phyloP scores from a whole-genome alignment of 2,113 vertebrate species.

The Cephalopterus ornatus region DNA sequence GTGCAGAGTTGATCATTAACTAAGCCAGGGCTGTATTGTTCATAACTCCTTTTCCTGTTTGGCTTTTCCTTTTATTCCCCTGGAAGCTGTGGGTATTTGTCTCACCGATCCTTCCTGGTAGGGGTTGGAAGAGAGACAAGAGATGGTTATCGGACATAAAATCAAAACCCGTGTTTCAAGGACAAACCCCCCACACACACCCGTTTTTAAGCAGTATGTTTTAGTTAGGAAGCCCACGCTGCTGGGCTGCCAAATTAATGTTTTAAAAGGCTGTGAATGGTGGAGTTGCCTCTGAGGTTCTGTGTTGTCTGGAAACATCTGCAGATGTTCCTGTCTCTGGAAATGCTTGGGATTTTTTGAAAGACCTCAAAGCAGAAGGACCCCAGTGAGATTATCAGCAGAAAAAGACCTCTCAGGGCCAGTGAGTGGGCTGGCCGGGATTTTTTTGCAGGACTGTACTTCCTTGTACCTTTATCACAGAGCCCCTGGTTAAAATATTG shows the following conservation, averaged over 20 bases:
- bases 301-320: neutral
- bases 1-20: constrained; percentile 48
- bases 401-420: neutral
- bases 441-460: neutral
- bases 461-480: neutral
- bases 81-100: constrained; percentile 32
- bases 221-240: neutral
- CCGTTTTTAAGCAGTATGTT: neutral
- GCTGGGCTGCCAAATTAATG: neutral
- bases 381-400: neutral
- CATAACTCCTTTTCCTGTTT: constrained; percentile 53
- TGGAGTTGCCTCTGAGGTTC: neutral
- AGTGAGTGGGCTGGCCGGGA: neutral
- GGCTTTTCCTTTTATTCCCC: constrained; percentile 43
- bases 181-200: neutral
- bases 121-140: constrained; percentile 24
- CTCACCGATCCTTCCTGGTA: constrained; percentile 38
- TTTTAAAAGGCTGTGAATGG: neutral
- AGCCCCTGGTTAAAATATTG: neutral
- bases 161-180: neutral
- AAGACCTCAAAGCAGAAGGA: neutral
- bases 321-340: constrained; percentile 11
- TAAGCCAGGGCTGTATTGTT: neutral
- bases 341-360: constrained; percentile 12
- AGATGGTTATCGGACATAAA: neutral